Evolutionary conservation across 2,888 invertebrate species (phyloP).

Genomic region (Ferdinandea cuprea): DNA sequence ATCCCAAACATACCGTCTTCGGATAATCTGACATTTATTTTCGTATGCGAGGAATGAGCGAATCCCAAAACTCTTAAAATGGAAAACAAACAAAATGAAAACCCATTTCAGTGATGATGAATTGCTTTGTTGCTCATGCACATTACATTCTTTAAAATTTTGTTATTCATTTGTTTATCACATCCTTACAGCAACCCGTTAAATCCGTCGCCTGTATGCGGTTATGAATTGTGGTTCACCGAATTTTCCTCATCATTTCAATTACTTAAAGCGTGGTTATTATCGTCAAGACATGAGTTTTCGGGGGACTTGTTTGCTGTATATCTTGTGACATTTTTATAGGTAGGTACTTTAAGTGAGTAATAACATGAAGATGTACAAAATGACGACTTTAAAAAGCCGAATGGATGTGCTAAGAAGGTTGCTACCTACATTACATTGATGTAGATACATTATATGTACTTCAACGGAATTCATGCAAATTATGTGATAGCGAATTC

Average conservation of each 20-base stretch:
- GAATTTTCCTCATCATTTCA: not conserved
- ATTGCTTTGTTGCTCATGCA: not conserved
- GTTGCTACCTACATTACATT: too few species aligned
- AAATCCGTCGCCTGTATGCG: not conserved
- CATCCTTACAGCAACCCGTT: not conserved
- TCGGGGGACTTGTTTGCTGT: too few species aligned
- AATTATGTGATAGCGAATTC: too few species aligned
- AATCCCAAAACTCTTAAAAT: not conserved
- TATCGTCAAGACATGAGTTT: not conserved
- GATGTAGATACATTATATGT: too few species aligned
- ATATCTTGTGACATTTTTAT: not conserved
- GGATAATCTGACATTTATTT: too few species aligned
- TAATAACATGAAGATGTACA: not conserved
- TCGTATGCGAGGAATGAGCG: not conserved
- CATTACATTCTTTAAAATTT: conserved; percentile 9
- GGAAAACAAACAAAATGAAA: not conserved
- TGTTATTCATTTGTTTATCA: conserved; percentile 10
- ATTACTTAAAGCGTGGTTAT: conserved; percentile 16
- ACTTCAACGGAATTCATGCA: too few species aligned
- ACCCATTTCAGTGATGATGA: not conserved
- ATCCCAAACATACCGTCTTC: too few species aligned
- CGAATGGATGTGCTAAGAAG: conserved; percentile 6
- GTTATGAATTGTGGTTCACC: conserved; percentile 6
- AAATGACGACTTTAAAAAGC: not conserved
- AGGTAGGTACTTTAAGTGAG: not conserved